Conservation (phyloP, 2,113 vertebrate species). For the chimpanzee (Pan troglodytes) region DNA sequence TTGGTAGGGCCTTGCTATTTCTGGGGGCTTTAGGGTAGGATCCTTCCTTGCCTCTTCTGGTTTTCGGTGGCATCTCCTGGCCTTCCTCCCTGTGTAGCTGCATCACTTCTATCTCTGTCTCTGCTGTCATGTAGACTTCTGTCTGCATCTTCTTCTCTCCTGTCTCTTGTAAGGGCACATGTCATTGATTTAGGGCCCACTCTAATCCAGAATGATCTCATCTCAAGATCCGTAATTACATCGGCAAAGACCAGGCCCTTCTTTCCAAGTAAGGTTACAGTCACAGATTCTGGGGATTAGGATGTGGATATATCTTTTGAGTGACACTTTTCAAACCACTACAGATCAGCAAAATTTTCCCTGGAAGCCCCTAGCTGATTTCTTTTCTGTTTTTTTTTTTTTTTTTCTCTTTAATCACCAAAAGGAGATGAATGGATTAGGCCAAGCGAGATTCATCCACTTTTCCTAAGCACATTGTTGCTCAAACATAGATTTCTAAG, state of each 20-base stretch:
- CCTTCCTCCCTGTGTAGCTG: background rate
- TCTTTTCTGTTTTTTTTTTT: background rate
- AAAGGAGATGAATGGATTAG: background rate
- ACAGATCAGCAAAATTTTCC: background rate
- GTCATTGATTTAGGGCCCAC: background rate
- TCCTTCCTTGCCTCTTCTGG: background rate
- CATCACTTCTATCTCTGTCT: background rate
- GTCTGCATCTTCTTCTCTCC: background rate
- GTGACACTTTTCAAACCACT: background rate
- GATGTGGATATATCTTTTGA: background rate
- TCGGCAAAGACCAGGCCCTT: background rate
- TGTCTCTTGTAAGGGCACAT: background rate
- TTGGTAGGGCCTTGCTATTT: rapidly evolving
- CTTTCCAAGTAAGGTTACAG: background rate
- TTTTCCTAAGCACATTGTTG: rapidly evolving
- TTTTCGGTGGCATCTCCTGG: background rate
- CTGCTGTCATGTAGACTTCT: rapidly evolving
- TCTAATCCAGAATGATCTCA: background rate
- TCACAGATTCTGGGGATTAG: too few species aligned
- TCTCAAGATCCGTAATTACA: background rate
- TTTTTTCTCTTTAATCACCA: too few species aligned
- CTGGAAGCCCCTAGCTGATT: background rate
- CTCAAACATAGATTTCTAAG: background rate
- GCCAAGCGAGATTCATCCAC: background rate
- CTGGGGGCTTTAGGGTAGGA: too few species aligned